Evolutionary conservation across 2,113 vertebrate species (phyloP), one percentile per base, ranked within the genome.

Genomic region (Struthio camelus): DNA sequence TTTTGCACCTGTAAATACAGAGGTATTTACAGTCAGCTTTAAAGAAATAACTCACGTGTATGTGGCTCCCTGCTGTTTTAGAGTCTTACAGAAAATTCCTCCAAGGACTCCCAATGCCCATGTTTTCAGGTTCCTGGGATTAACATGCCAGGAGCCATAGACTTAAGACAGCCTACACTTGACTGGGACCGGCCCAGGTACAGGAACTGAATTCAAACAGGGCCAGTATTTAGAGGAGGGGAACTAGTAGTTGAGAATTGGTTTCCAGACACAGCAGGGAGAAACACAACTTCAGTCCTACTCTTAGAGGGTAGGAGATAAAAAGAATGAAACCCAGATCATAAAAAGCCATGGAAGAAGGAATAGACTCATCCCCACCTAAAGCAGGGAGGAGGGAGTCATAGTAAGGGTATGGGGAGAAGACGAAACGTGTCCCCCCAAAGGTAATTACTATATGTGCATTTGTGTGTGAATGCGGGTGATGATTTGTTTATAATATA

Each of bases 381-480:
- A 27, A 34, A 38, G 4, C 14, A 92, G 73, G 73, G 51, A 92
- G 80, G 54, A 91, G 75, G 24, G 51, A 73, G 66, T 89, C 58
- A 15, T 75, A 70, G 75, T 85, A 77, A 85, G 58, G 85, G 24
- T 72, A 46, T 76, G 81, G 53, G 62, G 93, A 36, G 85, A 85
- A 76, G 50, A 87, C 65, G 79, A 87, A 88, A 50, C 80, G 65
- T 88, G 95, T 90, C 20, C 36, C 50, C 17, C 38, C 34, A 46
- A 28, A 93, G 82, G 82, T 95, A 64, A 95, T 90, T 38, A 27
- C 61, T 42, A 1, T 84, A 40, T 51, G 65, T 89, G 80, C 59
- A 78, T 93, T 77, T 92, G 46, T 95, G 85, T 91, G 87, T 86
- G 88, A 93, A 84, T 86, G 67, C 16, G 4, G 85, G 59, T 75